A percentile compares a stretch with the other conserved stretches of the same genome.
These are phyloP conservation scores for Amphiprion percula DNA, from an alignment of 2,113 vertebrate genomes.

Conservation along the genomic window DNA sequence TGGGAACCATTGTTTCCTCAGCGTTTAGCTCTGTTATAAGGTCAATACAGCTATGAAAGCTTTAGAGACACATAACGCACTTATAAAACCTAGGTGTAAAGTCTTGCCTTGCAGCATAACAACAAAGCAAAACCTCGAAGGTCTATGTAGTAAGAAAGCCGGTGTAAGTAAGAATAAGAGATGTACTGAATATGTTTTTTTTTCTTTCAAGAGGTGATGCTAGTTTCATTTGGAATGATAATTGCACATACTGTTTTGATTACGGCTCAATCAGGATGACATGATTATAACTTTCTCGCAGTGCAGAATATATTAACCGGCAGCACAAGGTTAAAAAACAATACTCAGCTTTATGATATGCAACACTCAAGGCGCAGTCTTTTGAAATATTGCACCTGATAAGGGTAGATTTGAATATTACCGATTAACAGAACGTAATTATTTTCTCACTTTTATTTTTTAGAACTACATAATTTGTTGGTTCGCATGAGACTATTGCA, in stretches of 20 bases:
- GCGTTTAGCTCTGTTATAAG: slow-evolving; percentile 57
- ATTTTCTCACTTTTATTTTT: slow-evolving; percentile 8
- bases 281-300: slow-evolving; percentile 33
- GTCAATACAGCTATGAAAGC: slow-evolving; percentile 64
- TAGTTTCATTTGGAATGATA: slow-evolving; percentile 37
- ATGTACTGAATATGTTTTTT: neutral
- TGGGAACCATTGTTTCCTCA: slow-evolving; percentile 54
- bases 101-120: slow-evolving; percentile 40
- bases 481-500: neutral
- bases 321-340: slow-evolving; percentile 29
- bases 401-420: slow-evolving; percentile 37
- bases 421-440: neutral
- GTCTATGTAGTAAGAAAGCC: slow-evolving; percentile 9
- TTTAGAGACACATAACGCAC: slow-evolving; percentile 49
- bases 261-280: slow-evolving; percentile 29
- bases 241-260: slow-evolving; percentile 48
- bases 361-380: neutral
- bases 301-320: neutral
- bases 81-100: slow-evolving; percentile 52
- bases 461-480: neutral
- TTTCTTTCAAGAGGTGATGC: slow-evolving; percentile 1
- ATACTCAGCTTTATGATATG: neutral
- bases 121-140: slow-evolving; percentile 55
- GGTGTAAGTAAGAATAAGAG: slow-evolving; percentile 20
- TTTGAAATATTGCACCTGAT: slow-evolving; percentile 45